A percentile compares a stretch with the other conserved stretches of the same genome.
These are phyloP conservation scores for Casuarius casuarius DNA, from an alignment of 2,113 vertebrate genomes.

Conservation along the genomic window DNA sequence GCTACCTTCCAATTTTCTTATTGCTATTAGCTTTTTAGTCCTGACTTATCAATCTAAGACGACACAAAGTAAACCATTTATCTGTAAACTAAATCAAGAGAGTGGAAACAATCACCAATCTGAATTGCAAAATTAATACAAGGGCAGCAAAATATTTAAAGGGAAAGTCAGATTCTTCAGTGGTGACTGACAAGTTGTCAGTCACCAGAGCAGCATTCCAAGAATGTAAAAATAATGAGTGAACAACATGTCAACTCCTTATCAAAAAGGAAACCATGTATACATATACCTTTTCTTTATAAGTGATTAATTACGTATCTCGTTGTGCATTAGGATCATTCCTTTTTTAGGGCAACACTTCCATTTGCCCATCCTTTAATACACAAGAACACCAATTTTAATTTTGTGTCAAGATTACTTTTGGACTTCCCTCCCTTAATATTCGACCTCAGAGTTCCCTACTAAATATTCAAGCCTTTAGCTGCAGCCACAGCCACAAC, in stretches of 20 bases:
- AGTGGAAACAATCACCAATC: neutral
- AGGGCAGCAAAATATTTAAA: neutral
- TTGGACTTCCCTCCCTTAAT: neutral
- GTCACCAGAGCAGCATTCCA: neutral
- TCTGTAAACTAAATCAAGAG: neutral
- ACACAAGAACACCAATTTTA: neutral
- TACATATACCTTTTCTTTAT: accelerated
- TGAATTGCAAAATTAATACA: neutral
- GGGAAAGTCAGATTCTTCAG: neutral
- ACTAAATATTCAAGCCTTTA: neutral
- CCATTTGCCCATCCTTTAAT: neutral
- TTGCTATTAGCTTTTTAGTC: neutral
- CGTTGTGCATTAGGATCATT: neutral
- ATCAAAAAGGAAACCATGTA: neutral
- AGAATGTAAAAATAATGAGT: neutral
- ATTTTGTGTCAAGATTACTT: neutral
- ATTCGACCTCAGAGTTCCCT: neutral
- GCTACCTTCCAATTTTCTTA: neutral
- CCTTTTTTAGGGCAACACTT: neutral
- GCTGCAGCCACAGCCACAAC: neutral
- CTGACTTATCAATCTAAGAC: neutral
- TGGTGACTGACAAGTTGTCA: neutral
- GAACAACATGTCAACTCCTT: neutral
- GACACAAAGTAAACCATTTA: neutral
- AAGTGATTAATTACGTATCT: neutral